phyloP scores from a whole-genome alignment of 2,888 invertebrate genomes.

The Pseudococcus viburni region DNA sequence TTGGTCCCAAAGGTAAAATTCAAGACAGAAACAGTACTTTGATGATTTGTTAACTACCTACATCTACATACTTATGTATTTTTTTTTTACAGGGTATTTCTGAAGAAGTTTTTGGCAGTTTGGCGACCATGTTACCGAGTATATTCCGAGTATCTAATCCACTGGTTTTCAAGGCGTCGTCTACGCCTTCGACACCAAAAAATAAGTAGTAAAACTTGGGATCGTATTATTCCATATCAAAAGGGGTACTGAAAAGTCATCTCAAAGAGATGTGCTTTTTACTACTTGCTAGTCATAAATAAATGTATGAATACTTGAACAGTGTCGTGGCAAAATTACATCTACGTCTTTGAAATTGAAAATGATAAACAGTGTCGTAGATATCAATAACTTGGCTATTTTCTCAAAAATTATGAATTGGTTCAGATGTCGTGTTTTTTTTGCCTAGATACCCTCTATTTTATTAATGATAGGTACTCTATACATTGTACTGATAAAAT shows the following conservation, averaged over 20 bases:
- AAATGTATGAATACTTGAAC: no score
- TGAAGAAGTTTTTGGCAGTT: constrained; percentile 83
- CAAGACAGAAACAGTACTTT: not conserved
- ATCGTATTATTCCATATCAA: not conserved
- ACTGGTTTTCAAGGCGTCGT: constrained; percentile 79
- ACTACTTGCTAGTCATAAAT: no score
- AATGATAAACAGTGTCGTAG: no score
- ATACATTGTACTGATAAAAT: no score
- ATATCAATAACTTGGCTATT: no score
- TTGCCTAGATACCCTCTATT: no score
- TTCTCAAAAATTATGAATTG: no score
- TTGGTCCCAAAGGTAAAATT: constrained; percentile 81
- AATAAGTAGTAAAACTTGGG: constrained; percentile 6
- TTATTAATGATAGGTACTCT: no score
- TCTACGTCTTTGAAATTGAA: no score
- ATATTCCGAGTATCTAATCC: constrained; percentile 97
- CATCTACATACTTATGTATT: not conserved
- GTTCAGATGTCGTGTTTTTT: no score
- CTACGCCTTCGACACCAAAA: constrained; percentile 58
- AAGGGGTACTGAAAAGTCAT: not conserved
- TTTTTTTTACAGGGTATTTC: constrained; percentile 78
- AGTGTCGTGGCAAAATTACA: no score
- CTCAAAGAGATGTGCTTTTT: no score
- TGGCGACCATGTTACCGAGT: constrained; percentile 90
- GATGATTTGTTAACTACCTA: not conserved